These are phyloP conservation scores for Protomyctophum bolini DNA, from an alignment of 2,113 vertebrate genomes.

Conservation along the genomic window DNA sequence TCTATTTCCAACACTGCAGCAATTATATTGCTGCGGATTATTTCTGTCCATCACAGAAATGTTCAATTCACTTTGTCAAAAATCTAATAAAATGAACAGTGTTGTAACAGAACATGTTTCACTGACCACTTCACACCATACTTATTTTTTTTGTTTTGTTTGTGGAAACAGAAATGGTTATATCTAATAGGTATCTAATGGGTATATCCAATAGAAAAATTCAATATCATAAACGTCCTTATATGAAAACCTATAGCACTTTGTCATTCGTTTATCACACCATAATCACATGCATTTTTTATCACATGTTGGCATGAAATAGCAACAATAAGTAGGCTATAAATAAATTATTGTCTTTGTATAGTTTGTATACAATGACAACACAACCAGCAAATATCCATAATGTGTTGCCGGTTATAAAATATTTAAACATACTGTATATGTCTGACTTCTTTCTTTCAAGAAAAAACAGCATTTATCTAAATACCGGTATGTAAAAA, in stretches of 20 bases:
- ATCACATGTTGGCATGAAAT: neutral
- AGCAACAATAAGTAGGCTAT: neutral
- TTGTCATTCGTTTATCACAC: neutral
- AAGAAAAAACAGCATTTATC: neutral
- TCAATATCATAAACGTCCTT: neutral
- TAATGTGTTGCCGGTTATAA: neutral
- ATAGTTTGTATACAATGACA: neutral
- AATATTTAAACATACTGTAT: neutral
- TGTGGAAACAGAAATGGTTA: too few species aligned
- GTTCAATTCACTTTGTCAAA: too few species aligned
- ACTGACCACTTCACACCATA: too few species aligned
- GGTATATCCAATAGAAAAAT: too few species aligned
- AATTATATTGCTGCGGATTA: constrained; percentile 38
- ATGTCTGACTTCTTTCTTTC: neutral
- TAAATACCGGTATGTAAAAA: too few species aligned
- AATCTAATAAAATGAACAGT: neutral
- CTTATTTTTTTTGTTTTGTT: too few species aligned
- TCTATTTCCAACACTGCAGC: constrained; percentile 42
- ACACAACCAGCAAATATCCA: neutral
- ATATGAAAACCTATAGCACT: neutral
- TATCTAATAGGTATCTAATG: too few species aligned
- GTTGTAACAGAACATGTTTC: too few species aligned
- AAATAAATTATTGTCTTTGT: neutral
- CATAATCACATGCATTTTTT: neutral
- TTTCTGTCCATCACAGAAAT: too few species aligned